Conservation (phyloP, 92 coral and sea anemone species). For the Zoanthus solanderi region DNA sequence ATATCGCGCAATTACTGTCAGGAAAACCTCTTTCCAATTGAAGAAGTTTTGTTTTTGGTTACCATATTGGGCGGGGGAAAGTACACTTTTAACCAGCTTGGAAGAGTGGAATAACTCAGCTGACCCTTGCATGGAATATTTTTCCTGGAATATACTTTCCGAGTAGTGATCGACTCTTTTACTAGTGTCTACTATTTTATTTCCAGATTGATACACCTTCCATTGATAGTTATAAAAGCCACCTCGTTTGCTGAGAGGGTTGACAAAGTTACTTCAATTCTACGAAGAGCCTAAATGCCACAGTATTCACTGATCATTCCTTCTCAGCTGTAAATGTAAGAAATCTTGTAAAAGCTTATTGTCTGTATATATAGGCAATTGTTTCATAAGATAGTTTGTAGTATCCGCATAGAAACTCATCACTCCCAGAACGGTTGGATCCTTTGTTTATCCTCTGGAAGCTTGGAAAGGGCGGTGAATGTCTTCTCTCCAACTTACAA, state of each 20-base stretch:
- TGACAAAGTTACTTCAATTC: conserved; percentile 52
- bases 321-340: conserved; percentile 52
- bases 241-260: conserved; percentile 56
- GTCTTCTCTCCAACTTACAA: conserved; percentile 46
- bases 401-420: conserved; percentile 11
- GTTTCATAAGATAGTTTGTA: conserved; percentile 44
- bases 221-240: conserved; percentile 53
- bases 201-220: conserved; percentile 52
- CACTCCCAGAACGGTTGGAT: conserved; percentile 7
- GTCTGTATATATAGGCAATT: conserved; percentile 47
- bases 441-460: conserved; percentile 14
- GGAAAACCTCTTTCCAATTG: too few relatives aligned
- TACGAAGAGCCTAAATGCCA: conserved; percentile 48
- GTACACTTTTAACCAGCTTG: neutral
- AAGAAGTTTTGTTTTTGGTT: too few relatives aligned
- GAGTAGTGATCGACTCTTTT: conserved; percentile 1
- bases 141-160: neutral
- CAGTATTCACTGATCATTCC: conserved; percentile 13
- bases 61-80: neutral
- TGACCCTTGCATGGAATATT: neutral
- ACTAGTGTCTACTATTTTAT: conserved; percentile 11
- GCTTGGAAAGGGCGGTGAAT: neutral
- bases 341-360: conserved; percentile 60
- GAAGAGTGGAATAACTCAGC: neutral
- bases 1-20: too few relatives aligned